Percentiles rank a stretch among this genome's conserved stretches.
Evolutionary conservation across 2,888 invertebrate species (phyloP).

Genomic region (Steromphala cineraria): DNA sequence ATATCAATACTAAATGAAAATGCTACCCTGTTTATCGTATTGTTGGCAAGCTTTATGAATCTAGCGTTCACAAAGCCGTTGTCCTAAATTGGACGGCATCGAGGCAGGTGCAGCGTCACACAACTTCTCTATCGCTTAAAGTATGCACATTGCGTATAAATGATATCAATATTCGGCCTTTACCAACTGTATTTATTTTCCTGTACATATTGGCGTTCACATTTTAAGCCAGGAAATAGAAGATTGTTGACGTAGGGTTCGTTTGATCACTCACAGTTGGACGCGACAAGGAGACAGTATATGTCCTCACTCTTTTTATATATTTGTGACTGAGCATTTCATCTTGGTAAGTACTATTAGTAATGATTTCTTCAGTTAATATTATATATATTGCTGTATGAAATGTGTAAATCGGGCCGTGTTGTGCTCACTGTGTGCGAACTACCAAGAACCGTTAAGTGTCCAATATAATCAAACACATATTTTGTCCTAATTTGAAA

Average conservation of each 20-base stretch:
- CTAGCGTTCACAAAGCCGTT: neutral
- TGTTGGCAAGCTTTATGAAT: neutral
- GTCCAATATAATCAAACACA: too few relatives aligned
- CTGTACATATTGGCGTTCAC: neutral
- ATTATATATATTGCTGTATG: too few relatives aligned
- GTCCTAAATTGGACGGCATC: neutral
- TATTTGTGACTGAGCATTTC: too few relatives aligned
- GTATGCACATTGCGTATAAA: neutral
- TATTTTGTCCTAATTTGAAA: too few relatives aligned
- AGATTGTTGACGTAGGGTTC: neutral
- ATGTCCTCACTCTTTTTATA: neutral
- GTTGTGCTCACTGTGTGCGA: too few relatives aligned
- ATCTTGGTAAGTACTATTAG: too few relatives aligned
- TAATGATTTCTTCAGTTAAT: too few relatives aligned
- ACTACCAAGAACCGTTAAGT: too few relatives aligned
- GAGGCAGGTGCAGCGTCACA: neutral
- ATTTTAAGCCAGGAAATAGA: neutral
- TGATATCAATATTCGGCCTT: neutral
- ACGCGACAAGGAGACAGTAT: neutral
- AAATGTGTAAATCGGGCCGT: too few relatives aligned
- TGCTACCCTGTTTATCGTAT: neutral
- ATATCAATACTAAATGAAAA: constrained; percentile 10
- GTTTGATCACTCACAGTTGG: too few relatives aligned
- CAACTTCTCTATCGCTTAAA: neutral
- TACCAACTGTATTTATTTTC: neutral